Conservation (phyloP, 2,888 invertebrate species). For the Operophtera brumata region DNA sequence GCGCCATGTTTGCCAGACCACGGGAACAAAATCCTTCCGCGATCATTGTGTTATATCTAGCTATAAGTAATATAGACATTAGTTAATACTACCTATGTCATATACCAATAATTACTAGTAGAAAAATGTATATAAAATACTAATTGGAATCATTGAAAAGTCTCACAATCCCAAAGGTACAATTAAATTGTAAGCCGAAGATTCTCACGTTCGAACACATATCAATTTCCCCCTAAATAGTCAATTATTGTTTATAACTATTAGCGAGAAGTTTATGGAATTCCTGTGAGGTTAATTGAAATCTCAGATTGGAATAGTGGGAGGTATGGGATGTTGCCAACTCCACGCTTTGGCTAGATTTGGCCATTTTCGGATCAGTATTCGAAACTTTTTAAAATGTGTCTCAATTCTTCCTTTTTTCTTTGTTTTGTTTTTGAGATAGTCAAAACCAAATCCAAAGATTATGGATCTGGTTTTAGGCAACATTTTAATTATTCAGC, state of each 20-base stretch:
- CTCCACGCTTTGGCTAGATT: constrained; percentile 1
- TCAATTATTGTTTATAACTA: constrained; percentile 35
- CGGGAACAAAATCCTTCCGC: too few species aligned
- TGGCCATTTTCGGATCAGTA: neutral
- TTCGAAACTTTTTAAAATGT: too few species aligned
- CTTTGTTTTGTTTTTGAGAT: too few species aligned
- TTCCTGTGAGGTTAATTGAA: constrained; percentile 33
- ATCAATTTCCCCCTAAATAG: constrained; percentile 33
- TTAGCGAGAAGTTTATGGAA: constrained; percentile 28
- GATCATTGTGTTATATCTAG: too few species aligned
- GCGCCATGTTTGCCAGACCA: too few species aligned
- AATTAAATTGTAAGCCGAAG: constrained; percentile 21
- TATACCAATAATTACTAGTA: neutral
- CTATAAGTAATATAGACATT: too few species aligned
- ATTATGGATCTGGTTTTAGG: too few species aligned
- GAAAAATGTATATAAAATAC: neutral
- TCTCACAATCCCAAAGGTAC: constrained; percentile 15
- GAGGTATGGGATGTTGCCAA: constrained; percentile 29
- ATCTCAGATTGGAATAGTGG: constrained; percentile 23
- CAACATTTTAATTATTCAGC: too few species aligned
- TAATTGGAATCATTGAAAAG: constrained; percentile 23
- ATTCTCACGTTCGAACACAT: constrained; percentile 31
- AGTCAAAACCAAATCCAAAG: too few species aligned
- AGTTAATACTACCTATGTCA: too few species aligned
- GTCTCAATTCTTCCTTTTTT: too few species aligned